Base-by-base conservation (phyloP, 1,140 invertebrate species). In the Steinernema khuongi region DNA sequence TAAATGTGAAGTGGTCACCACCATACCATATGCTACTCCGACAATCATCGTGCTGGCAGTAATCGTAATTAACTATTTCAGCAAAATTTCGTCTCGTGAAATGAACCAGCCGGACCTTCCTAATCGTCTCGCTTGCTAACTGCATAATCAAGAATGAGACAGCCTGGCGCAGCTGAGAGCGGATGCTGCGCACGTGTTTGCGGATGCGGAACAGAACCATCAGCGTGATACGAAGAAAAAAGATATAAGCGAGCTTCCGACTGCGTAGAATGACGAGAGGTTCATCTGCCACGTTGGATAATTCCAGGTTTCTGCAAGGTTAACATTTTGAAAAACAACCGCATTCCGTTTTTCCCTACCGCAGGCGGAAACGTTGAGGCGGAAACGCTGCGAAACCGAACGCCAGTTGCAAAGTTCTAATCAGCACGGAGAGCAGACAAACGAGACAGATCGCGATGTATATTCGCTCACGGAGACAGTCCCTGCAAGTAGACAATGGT, bases 241-340 rank as follows among this genome's bases (percentile, higher is more conserved):
- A 97, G 74, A 96, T 86, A 98, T 94, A 86, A 93, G 94, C 78
- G 95, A 98, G 68, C 94, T 97, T 17, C 97, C 92, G 31, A 98
- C 91, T 1, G 96, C 96, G 83, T 98, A 99, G 1, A 79, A 68
- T n/a, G 83, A 78, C n/a, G 75, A 67, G 4, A 86, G 72, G 33
- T 70, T 31, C 74, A 85, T 75, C 41, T 85, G 79, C 77, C 82
- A 84, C 44, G 78, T 75, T 14, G 67, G 28, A n/a, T 19, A 50
- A 32, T 77, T 60, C 50, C 14, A 60, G 50, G 19, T 22, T 60
- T 60, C 50, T 60, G 7, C 11, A 60, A 60, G 14, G 50, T n/a
- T 7, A 7, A 60, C 50, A 22, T n/a, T 11, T 41, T 11, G n/a
- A 41, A 41, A 41, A 41, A 11, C n/a, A 41, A 41, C 7, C 36